These are phyloP conservation scores for Eulemur rufifrons DNA, from an alignment of 2,113 vertebrate species.

Conservation along the genomic window DNA sequence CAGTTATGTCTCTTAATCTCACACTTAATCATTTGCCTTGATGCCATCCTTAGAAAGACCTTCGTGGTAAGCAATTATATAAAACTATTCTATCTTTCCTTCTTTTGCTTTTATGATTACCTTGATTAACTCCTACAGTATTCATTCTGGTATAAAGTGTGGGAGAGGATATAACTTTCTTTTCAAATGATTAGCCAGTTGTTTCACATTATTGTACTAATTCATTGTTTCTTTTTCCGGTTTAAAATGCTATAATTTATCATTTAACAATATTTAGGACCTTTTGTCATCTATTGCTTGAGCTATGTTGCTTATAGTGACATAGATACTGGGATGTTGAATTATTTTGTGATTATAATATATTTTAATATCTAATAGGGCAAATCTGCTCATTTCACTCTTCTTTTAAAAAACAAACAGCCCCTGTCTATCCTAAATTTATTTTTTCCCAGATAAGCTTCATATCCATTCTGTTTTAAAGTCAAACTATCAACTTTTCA, in stretches of 20 bases:
- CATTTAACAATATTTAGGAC: background rate
- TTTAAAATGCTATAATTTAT: background rate
- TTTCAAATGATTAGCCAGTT: background rate
- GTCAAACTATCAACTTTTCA: background rate
- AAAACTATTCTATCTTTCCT: background rate
- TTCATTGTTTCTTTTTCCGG: background rate
- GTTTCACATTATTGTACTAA: background rate
- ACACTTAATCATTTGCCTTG: background rate
- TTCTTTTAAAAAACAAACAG: background rate
- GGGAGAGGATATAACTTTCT: background rate
- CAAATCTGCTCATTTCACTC: background rate
- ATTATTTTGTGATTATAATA: background rate
- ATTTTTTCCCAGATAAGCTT: background rate
- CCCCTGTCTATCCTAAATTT: background rate
- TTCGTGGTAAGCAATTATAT: too few relatives aligned
- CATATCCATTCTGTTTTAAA: background rate
- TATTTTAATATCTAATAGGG: background rate
- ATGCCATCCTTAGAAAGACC: background rate
- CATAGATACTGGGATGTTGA: background rate
- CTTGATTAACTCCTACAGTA: background rate
- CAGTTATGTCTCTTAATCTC: background rate
- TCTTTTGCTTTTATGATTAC: background rate
- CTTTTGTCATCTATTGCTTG: background rate
- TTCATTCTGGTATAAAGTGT: background rate
- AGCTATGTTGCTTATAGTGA: background rate